Evolutionary conservation across 2,797 vertebrate genomes (phyloP).

Genomic region (Stomatorhinus walkeri): DNA sequence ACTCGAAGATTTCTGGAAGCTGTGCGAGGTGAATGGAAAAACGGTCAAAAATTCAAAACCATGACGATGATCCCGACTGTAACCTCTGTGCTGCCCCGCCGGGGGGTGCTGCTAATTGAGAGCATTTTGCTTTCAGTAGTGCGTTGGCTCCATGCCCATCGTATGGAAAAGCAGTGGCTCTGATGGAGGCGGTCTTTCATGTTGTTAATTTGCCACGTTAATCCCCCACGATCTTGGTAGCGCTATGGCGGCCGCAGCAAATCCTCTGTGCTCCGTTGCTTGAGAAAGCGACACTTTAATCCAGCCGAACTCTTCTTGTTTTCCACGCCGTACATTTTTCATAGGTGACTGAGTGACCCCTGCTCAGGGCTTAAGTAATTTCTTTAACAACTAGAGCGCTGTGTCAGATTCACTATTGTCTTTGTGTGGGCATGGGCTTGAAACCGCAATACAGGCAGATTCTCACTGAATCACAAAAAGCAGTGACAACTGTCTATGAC

Average conservation of each 20-base stretch:
- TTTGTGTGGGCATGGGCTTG: constrained; percentile 28
- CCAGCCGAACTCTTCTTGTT: constrained; percentile 49
- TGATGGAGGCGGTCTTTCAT: constrained; percentile 48
- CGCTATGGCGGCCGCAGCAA: constrained; percentile 34
- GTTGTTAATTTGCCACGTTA: constrained; percentile 57
- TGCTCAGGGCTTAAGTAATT: constrained; percentile 64
- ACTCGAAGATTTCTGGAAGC: background rate
- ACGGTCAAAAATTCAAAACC: background rate
- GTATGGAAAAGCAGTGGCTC: constrained; percentile 41
- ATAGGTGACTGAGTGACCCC: constrained; percentile 57
- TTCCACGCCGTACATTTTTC: constrained; percentile 41
- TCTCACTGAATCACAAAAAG: background rate
- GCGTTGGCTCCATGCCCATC: constrained; percentile 46
- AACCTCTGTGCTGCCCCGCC: constrained; percentile 44
- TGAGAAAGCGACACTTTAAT: constrained; percentile 52
- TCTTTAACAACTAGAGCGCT: constrained; percentile 62
- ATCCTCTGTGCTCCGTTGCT: constrained; percentile 40
- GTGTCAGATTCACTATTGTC: constrained; percentile 52
- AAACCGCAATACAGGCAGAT: background rate
- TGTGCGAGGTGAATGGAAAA: constrained; percentile 1
- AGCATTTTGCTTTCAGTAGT: constrained; percentile 47
- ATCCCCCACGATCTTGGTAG: constrained; percentile 47
- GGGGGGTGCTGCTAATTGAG: constrained; percentile 55
- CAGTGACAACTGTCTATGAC: background rate
- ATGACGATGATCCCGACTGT: constrained; percentile 26